Conservation (phyloP, 2,888 invertebrate genomes). For the Agrilus cyanescens region DNA sequence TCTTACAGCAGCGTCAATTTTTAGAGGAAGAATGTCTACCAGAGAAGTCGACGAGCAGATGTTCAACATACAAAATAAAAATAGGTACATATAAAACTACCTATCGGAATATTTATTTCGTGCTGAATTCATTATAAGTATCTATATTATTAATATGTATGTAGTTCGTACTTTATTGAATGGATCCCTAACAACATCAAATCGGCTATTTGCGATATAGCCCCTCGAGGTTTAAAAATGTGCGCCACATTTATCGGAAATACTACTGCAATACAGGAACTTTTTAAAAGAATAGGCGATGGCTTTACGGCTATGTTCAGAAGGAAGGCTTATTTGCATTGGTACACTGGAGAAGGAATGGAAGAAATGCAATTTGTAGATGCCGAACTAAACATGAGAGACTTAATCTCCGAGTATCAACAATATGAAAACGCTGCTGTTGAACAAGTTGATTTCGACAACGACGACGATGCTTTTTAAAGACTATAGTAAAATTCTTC, state of each 20-base stretch:
- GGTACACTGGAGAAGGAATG: slow-evolving; percentile 65
- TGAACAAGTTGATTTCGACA: slow-evolving; percentile 45
- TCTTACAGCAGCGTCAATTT: slow-evolving; percentile 73
- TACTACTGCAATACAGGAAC: slow-evolving; percentile 58
- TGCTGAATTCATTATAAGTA: too few species aligned
- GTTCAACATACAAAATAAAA: slow-evolving; percentile 54
- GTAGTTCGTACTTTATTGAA: slow-evolving; percentile 52
- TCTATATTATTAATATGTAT: too few species aligned
- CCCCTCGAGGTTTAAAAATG: slow-evolving; percentile 42
- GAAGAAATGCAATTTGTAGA: slow-evolving; percentile 64
- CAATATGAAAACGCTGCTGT: slow-evolving; percentile 57
- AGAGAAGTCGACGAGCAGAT: slow-evolving; percentile 49
- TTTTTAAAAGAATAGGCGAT: slow-evolving; percentile 49
- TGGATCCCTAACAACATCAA: slow-evolving; percentile 63
- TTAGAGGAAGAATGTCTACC: slow-evolving; percentile 59
- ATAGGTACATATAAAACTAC: slow-evolving; percentile 21
- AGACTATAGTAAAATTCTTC: too few species aligned
- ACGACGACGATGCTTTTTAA: slow-evolving; percentile 35
- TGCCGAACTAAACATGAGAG: slow-evolving; percentile 63
- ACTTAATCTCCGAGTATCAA: slow-evolving; percentile 62
- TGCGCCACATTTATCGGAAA: slow-evolving; percentile 43
- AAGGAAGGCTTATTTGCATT: slow-evolving; percentile 66
- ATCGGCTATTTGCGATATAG: slow-evolving; percentile 61
- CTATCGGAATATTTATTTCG: too few species aligned
- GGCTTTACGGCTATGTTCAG: slow-evolving; percentile 53